A percentile compares a stretch with the other conserved stretches of the same genome.
Conservation (phyloP, 2,797 vertebrate genomes). For the Sebastes vulpes region DNA sequence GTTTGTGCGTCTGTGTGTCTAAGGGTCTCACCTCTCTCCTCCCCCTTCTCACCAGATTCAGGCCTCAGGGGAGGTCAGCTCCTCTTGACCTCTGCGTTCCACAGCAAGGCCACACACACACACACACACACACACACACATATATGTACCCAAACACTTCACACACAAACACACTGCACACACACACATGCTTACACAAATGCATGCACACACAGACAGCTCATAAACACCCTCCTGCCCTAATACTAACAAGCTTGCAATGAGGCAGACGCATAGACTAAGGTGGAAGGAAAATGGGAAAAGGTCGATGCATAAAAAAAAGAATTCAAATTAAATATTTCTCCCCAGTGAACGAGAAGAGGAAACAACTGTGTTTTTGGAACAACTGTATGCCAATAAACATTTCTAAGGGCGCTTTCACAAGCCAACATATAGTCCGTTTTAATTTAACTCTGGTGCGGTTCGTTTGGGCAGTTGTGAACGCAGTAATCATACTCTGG, state of each 20-base stretch:
- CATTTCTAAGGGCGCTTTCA: background rate
- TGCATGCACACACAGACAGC: conserved; percentile 9
- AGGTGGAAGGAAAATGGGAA: conserved; percentile 5
- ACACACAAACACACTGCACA: conserved; percentile 5
- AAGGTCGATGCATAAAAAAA: background rate
- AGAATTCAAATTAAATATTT: background rate
- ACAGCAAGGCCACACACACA: conserved; percentile 69
- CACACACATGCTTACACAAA: background rate
- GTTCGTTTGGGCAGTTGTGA: no score
- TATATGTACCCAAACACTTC: conserved; percentile 29
- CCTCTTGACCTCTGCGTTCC: conserved; percentile 86
- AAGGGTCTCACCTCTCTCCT: conserved; percentile 41
- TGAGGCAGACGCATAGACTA: conserved; percentile 21
- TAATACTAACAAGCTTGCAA: background rate
- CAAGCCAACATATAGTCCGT: no score
- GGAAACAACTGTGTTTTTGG: conserved; percentile 26
- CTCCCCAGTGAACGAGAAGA: background rate
- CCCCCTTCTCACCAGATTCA: conserved; percentile 65
- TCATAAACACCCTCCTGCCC: conserved; percentile 44
- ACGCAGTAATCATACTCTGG: no score
- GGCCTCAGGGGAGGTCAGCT: conserved; percentile 79
- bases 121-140: conserved; percentile 42
- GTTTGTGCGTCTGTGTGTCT: conserved; percentile 15
- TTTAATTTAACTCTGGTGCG: no score
- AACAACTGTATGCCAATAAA: background rate